Percentiles rank a stretch among this genome's conserved stretches.
Conservation (phyloP, 2,113 vertebrate genomes). For the Rhinopomastus cyanomelas region DNA sequence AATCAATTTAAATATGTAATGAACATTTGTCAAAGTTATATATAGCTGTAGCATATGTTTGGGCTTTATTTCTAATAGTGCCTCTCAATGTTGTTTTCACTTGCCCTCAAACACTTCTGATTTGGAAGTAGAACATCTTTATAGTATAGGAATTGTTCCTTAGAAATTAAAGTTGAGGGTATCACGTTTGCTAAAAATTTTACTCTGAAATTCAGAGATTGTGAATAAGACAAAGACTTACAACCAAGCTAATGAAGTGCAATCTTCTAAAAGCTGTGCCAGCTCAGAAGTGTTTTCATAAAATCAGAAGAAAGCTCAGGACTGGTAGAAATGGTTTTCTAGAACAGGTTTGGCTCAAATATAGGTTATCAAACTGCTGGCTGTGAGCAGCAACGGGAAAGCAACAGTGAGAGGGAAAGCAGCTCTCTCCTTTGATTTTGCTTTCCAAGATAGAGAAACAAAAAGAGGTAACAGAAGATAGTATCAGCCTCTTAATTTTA, state of each 20-base stretch:
- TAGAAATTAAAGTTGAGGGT: not conserved
- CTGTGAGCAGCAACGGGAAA: not conserved
- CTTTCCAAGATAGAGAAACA: not conserved
- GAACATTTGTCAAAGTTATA: constrained; percentile 22
- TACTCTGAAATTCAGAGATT: not conserved
- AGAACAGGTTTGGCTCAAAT: not conserved
- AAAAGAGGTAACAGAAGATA: not conserved
- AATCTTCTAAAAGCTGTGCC: not conserved
- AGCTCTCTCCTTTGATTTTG: not conserved
- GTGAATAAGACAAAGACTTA: not conserved
- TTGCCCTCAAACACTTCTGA: not conserved
- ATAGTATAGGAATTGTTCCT: not conserved
- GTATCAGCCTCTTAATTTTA: not conserved
- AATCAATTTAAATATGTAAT: not conserved
- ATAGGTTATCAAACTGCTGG: not conserved
- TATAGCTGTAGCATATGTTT: not conserved
- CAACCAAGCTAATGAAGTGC: not conserved
- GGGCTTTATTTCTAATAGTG: not conserved
- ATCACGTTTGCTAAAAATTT: not conserved
- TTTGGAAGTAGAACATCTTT: not conserved
- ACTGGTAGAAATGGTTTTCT: not conserved
- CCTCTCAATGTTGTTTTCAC: not conserved
- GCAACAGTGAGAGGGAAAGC: not conserved
- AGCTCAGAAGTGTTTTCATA: not conserved
- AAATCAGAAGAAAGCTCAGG: not conserved